Conservation (phyloP, 2,888 invertebrate species). For the Scrobipalpa atriplicella region DNA sequence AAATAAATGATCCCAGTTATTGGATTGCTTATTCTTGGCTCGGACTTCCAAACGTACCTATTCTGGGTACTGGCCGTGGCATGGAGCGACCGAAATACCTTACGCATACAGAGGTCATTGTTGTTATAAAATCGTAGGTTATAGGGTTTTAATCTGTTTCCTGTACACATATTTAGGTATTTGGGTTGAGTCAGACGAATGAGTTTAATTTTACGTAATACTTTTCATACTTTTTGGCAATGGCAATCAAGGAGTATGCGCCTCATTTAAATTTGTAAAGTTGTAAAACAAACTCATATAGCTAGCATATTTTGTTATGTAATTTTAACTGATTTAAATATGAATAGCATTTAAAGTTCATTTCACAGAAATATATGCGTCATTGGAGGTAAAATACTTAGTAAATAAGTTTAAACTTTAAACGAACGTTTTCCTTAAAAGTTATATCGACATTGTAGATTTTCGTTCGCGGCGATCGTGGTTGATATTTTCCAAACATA, state of each 20-base stretch:
- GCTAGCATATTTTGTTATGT: too few relatives aligned
- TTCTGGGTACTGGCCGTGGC: constrained; percentile 22
- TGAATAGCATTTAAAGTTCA: too few relatives aligned
- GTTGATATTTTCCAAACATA: too few relatives aligned
- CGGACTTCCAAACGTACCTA: constrained; percentile 5
- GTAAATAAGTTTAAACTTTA: too few relatives aligned
- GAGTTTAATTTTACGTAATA: neutral
- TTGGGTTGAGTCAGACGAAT: neutral
- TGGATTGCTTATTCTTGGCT: constrained; percentile 19
- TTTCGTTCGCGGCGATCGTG: too few relatives aligned
- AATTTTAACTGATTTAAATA: too few relatives aligned
- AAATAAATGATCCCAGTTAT: neutral
- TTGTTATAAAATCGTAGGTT: neutral
- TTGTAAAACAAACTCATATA: too few relatives aligned
- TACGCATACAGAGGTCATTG: constrained; percentile 10
- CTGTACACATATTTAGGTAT: neutral
- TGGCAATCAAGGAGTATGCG: neutral
- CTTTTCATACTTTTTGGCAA: neutral
- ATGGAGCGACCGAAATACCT: constrained; percentile 23
- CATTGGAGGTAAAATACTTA: too few relatives aligned
- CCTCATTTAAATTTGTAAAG: neutral
- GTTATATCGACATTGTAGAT: too few relatives aligned
- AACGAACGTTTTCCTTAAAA: too few relatives aligned
- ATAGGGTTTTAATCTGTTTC: neutral
- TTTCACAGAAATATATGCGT: too few relatives aligned